phyloP scores from a whole-genome alignment of 1,140 invertebrate genomes.

The Anoplolepis gracilipes region DNA sequence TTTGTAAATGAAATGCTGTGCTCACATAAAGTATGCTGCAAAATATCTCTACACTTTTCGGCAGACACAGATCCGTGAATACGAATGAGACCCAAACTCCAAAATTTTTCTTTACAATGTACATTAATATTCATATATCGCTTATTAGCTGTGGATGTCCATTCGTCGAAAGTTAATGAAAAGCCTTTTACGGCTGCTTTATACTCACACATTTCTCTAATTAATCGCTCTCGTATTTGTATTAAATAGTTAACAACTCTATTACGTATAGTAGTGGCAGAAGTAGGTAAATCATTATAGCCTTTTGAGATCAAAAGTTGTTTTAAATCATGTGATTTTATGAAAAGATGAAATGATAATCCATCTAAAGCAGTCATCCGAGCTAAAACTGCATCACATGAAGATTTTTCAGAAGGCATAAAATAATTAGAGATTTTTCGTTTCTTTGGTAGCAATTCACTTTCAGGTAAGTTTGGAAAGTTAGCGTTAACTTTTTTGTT shows the following conservation, averaged over 20 bases:
- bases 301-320: slow-evolving; percentile 26
- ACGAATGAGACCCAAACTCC: slow-evolving; percentile 33
- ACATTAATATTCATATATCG: slow-evolving; percentile 44
- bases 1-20: slow-evolving; percentile 9
- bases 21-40: neutral
- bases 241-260: slow-evolving; percentile 5
- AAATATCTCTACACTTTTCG: slow-evolving; percentile 19
- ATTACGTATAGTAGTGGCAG: slow-evolving; percentile 17
- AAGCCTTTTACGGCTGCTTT: neutral
- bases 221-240: neutral
- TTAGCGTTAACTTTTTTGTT: slow-evolving; percentile 28
- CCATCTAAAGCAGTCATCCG: slow-evolving; percentile 55
- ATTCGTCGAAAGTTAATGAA: slow-evolving; percentile 40
- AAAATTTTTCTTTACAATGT: slow-evolving; percentile 28
- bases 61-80: slow-evolving; percentile 19
- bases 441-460: neutral
- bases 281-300: slow-evolving; percentile 28
- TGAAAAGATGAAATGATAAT: slow-evolving; percentile 39
- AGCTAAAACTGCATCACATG: slow-evolving; percentile 37
- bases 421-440: slow-evolving; percentile 7
- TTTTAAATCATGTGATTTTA: slow-evolving; percentile 36
- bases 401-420: neutral
- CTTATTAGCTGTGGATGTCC: slow-evolving; percentile 41
- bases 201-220: neutral
- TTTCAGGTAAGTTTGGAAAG: neutral